These are phyloP conservation scores for Gasterosteus nipponicus DNA, from an alignment of 2,113 vertebrate species.

Conservation along the genomic window DNA sequence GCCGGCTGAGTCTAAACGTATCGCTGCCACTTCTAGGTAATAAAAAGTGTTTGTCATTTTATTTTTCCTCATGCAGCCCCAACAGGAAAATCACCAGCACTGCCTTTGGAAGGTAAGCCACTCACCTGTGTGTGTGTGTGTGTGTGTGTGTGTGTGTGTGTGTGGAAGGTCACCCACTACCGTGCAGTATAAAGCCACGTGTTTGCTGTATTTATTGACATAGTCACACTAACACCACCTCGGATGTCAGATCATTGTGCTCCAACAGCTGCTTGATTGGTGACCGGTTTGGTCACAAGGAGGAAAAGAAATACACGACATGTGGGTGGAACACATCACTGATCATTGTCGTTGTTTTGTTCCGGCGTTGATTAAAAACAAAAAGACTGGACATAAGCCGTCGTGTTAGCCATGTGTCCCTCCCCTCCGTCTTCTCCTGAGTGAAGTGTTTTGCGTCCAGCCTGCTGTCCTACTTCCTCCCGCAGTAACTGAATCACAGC, in stretches of 20 bases:
- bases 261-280: slow-evolving; percentile 41
- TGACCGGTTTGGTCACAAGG: slow-evolving; percentile 21
- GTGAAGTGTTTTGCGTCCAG: slow-evolving; percentile 41
- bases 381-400: neutral
- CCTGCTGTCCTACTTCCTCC: slow-evolving; percentile 47
- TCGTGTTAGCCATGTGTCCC: neutral
- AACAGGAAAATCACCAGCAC: slow-evolving; percentile 97
- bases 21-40: slow-evolving; percentile 12
- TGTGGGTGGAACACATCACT: neutral
- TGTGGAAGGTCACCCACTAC: slow-evolving; percentile 28
- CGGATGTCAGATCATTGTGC: neutral
- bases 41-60: slow-evolving; percentile 15
- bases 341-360: neutral
- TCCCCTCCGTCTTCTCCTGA: neutral
- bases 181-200: slow-evolving; percentile 18
- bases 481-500: slow-evolving; percentile 67
- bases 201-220: slow-evolving; percentile 46
- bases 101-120: slow-evolving; percentile 93
- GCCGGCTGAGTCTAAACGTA: slow-evolving; percentile 4
- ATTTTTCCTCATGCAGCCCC: slow-evolving; percentile 83
- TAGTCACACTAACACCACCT: slow-evolving; percentile 8
- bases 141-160: neutral
- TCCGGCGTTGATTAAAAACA: neutral
- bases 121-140: slow-evolving; percentile 8
- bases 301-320: neutral